Evolutionary conservation across 2,888 invertebrate species (phyloP).

Genomic region (Drosophila testacea): DNA sequence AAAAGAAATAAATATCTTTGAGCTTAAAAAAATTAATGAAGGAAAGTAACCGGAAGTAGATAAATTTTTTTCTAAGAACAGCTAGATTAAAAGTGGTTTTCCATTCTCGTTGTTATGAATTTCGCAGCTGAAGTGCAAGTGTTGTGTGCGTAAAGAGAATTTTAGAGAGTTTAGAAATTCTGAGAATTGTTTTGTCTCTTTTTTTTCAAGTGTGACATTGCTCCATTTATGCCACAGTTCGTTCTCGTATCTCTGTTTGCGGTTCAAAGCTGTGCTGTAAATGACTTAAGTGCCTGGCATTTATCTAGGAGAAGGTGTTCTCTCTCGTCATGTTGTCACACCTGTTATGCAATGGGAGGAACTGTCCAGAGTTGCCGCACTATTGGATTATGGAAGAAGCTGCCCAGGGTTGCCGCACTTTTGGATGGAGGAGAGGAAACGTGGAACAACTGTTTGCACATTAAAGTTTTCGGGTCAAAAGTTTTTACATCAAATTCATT

Average conservation of each 20-base stretch:
- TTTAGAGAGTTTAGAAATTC: neutral
- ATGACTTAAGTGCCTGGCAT: conserved; percentile 78
- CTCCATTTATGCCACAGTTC: neutral
- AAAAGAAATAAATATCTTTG: no score
- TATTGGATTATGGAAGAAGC: neutral
- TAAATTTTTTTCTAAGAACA: no score
- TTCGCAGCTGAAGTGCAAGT: neutral
- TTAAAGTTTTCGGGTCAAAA: conserved; percentile 56
- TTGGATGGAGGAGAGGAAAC: neutral
- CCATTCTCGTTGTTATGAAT: no score
- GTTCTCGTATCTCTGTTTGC: conserved; percentile 36
- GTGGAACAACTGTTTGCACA: conserved; percentile 31
- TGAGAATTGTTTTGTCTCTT: neutral
- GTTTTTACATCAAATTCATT: conserved; percentile 78
- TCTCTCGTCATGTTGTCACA: conserved; percentile 41
- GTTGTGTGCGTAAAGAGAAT: neutral
- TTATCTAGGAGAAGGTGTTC: conserved; percentile 66
- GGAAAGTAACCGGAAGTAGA: no score
- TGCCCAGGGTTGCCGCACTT: neutral
- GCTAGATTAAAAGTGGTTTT: no score
- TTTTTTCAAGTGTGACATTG: neutral
- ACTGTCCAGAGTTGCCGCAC: neutral
- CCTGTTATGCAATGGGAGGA: conserved; percentile 48
- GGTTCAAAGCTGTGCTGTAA: conserved; percentile 48
- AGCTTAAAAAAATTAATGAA: no score